Evolutionary conservation across 1,140 invertebrate species (phyloP), one percentile per base, ranked within the genome.

Genomic region (Ectropis grisescens): DNA sequence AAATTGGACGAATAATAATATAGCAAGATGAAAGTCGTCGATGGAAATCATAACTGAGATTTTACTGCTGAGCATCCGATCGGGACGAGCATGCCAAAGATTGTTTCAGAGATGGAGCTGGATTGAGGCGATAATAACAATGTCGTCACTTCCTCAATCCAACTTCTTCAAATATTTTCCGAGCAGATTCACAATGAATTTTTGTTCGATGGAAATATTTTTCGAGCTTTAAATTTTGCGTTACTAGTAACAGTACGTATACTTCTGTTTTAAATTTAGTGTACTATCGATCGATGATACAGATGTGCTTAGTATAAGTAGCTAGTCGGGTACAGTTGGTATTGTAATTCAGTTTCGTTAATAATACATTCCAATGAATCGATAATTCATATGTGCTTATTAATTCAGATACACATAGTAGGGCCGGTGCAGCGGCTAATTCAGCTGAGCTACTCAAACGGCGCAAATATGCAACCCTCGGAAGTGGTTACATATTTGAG

Each of bases 141-240:
- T 68, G 67, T 71, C 65, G 65, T 60, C 61, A 64, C 59, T 71
- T 68, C 60, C 58, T 60, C 58, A 74, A 74, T 70, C 57, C 62
- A 61, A 70, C 57, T 68, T 68, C 57, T 62, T 52, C 61, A 58
- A 34, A 65, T 69, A 69, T 69, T 65, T 64, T 40, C 55, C 46
- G 42, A 41, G 47, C 37, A 36, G 43, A 48, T 59, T 50, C 44
- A 36, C 44, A 58, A 62, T 62, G 58, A 66, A 60, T 53, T 58
- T 55, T 53, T 54, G 51, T 65, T 45, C 38, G 37, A 45, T 34
- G 47, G 34, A 28, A 43, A 45, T 39, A 44, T 45, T 56, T n/a
- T 47, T 46, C 32, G 40, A 19, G 29, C 11, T 19, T 29, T 9
- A n/a, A 2, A 9, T 13, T 34, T 33, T 34, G 14, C 4, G 11